phyloP scores from a whole-genome alignment of 1,140 invertebrate species.

The Subanguina moxae region DNA sequence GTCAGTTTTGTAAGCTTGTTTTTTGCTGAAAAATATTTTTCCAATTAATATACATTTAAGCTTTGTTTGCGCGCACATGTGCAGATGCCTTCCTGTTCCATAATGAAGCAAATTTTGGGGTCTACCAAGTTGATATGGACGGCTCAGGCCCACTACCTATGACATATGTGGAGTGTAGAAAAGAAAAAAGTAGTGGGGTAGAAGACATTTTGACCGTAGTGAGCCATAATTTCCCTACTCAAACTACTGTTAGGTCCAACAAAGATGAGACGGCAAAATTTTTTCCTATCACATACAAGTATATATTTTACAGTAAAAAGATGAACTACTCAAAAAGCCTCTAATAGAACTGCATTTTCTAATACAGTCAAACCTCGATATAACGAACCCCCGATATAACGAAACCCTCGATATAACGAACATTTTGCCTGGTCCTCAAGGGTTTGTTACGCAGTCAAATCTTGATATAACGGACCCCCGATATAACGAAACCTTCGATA shows the following conservation, averaged over 20 bases:
- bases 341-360: too few species aligned
- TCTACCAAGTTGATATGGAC: slow-evolving; percentile 24
- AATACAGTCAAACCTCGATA: too few species aligned
- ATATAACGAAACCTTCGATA: too few species aligned
- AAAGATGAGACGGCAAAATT: background rate
- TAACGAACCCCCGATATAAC: too few species aligned
- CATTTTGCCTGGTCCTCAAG: too few species aligned
- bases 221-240: slow-evolving; percentile 6
- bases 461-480: too few species aligned
- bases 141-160: slow-evolving; percentile 15
- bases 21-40: slow-evolving; percentile 4
- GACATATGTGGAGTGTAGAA: slow-evolving; percentile 13
- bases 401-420: too few species aligned
- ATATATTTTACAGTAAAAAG: background rate
- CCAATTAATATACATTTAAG: slow-evolving; percentile 13
- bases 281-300: slow-evolving; percentile 19
- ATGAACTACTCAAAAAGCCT: slow-evolving; percentile 3
- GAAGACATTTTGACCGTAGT: slow-evolving; percentile 4
- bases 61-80: slow-evolving; percentile 24
- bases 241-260: background rate
- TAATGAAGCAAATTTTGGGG: slow-evolving; percentile 1
- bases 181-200: background rate
- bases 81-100: slow-evolving; percentile 22
- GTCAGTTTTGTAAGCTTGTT: slow-evolving; percentile 26
- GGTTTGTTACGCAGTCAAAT: too few species aligned